Base-by-base conservation (phyloP, 2,113 vertebrate species). In the Apteryx mantelli region DNA sequence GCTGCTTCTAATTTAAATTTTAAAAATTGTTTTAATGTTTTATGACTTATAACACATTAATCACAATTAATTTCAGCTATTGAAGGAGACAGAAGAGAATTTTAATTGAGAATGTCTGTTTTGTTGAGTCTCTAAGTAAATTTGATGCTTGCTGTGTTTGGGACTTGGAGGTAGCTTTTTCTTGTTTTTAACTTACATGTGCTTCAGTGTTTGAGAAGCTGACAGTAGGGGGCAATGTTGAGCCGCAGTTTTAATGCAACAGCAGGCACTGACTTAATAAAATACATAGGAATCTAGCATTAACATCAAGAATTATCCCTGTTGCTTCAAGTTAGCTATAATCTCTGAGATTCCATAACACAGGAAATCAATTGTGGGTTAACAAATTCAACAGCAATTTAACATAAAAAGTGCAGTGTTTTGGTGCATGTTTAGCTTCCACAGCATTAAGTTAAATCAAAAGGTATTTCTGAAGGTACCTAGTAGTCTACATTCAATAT, bases 181-280 rank as follows among this genome's bases (percentile, higher is more conserved):
- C 15, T 13, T 1, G 26, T 90, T 1, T 7, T 1, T 13, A 28
- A 21, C 11, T 28, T 91, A 5, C 50, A 6, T 11, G 74, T 36
- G 40, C 74, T 18, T 65, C 20, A n/a, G 38, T 52, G 24, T 91
- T 70, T 3, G 38, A 8, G 38, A 21, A 74, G 6, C 1, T 42
- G 97, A 92, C 99, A 98, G 97, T 96, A 99, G 99, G 98, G 99
- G 99, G 98, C 99, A 99, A 95, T 99, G 98, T 99, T 99, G 99
- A 98, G 98, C 98, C 97, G 97, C 94, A 60, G 97, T 95, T 91
- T 58, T 82, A 56, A 17, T 32, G 60, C 58, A 58, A 19, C 80
- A 19, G 18, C 88, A 40, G 60, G 32, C 53, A 18, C 58, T 7
- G 68, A 14, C 75, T 94, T 91, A 8, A 83, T 90, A 95, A 97